These are phyloP conservation scores for Tribolium freemani DNA, from an alignment of 2,888 invertebrate genomes.

Conservation along the genomic window DNA sequence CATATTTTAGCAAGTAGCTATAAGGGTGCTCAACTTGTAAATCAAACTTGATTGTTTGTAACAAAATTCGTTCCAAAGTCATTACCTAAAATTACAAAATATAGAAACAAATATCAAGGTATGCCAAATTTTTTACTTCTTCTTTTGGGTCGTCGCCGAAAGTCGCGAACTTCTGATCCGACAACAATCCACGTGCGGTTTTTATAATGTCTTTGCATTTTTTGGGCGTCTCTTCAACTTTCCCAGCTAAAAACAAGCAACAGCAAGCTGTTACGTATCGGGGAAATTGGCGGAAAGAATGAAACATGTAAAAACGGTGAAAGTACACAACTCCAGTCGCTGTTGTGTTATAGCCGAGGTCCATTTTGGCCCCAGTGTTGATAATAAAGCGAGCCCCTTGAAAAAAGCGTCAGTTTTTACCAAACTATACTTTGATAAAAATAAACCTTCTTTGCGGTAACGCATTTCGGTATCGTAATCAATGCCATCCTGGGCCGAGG, in stretches of 20 bases:
- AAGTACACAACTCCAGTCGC: constrained; percentile 99
- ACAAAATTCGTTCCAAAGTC: constrained; percentile 94
- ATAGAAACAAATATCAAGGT: neutral
- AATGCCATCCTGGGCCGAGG: constrained; percentile 92
- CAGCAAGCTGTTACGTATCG: constrained; percentile 97
- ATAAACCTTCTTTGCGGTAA: constrained; percentile 86
- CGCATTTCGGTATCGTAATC: constrained; percentile 90
- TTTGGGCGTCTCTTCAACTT: constrained; percentile 99
- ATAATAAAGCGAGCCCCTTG: constrained; percentile 92
- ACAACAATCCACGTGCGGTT: constrained; percentile 85
- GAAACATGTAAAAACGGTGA: constrained; percentile 99
- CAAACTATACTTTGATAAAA: neutral
- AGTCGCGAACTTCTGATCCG: constrained; percentile 86
- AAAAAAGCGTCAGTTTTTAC: constrained; percentile 38
- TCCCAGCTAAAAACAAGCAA: constrained; percentile 97
- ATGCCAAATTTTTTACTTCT: constrained; percentile 68
- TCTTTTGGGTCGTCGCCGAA: constrained; percentile 97
- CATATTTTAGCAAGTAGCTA: constrained; percentile 91
- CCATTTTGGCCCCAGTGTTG: constrained; percentile 94
- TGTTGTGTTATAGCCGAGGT: constrained; percentile 94
- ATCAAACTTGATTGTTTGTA: constrained; percentile 99
- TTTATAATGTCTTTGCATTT: constrained; percentile 98
- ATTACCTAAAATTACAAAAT: constrained; percentile 70
- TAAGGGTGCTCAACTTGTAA: constrained; percentile 98
- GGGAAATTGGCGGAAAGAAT: constrained; percentile 96